Conservation (phyloP, 2,797 vertebrate genomes). For the Sebastes wilsoni region DNA sequence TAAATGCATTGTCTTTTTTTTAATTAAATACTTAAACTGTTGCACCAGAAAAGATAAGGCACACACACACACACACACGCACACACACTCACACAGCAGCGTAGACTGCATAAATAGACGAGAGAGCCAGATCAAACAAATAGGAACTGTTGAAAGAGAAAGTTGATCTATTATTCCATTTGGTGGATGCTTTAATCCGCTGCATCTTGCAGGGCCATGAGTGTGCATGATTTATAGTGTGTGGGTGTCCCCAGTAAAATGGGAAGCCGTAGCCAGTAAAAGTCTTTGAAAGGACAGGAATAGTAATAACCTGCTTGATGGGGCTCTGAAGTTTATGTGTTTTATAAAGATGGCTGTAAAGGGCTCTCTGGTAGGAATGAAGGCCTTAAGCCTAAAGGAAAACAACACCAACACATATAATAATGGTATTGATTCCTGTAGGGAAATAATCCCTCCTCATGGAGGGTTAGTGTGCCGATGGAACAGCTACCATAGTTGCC, state of each 20-base stretch:
- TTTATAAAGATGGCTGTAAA: constrained; percentile 11
- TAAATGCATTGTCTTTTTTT: neutral
- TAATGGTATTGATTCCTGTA: neutral
- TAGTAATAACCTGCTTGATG: constrained; percentile 18
- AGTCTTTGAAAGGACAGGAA: constrained; percentile 13
- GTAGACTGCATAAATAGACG: neutral
- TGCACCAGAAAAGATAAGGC: neutral
- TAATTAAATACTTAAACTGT: neutral
- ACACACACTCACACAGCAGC: neutral
- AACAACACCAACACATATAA: neutral
- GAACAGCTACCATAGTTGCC: neutral
- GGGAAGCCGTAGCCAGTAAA: constrained; percentile 21
- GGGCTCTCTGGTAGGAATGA: neutral
- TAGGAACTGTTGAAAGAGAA: neutral
- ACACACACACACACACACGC: neutral
- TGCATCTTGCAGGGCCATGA: neutral
- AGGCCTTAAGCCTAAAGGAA: neutral
- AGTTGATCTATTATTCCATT: constrained; percentile 41
- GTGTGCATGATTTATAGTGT: constrained; percentile 29
- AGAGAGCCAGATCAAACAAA: constrained; percentile 18
- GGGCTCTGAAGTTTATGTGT: constrained; percentile 18
- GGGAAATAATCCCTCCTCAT: neutral
- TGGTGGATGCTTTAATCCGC: constrained; percentile 28
- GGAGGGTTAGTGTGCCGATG: neutral
- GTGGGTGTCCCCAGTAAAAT: constrained; percentile 25